A percentile compares a stretch with the other conserved stretches of the same genome.
phyloP scores from a whole-genome alignment of 2,113 vertebrate species.

The Chlamydotis undulata region DNA sequence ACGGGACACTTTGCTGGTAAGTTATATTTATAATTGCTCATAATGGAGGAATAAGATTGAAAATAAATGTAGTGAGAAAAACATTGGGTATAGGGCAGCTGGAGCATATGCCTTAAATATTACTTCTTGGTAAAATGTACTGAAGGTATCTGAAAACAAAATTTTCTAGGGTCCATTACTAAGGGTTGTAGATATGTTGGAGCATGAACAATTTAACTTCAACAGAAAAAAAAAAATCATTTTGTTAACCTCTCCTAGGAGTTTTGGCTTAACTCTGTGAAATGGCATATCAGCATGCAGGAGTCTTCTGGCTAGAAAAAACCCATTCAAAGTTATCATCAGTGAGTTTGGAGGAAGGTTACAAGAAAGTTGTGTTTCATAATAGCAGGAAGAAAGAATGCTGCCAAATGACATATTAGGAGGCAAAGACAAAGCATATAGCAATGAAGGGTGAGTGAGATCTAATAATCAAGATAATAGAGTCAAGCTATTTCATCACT shows the following conservation, averaged over 20 bases:
- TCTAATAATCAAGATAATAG: background rate
- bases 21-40: background rate
- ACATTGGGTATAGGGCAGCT: background rate
- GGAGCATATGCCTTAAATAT: background rate
- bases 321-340: rapidly evolving
- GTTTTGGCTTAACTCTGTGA: background rate
- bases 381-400: background rate
- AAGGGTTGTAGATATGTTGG: background rate
- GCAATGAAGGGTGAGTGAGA: background rate
- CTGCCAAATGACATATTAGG: background rate
- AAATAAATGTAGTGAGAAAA: background rate
- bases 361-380: background rate
- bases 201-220: background rate
- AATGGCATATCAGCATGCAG: background rate
- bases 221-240: background rate
- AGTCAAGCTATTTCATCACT: background rate
- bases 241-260: background rate
- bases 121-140: background rate
- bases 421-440: background rate
- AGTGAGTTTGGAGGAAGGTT: background rate
- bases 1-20: background rate
- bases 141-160: background rate
- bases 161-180: background rate
- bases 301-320: background rate
- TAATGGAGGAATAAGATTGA: background rate